Evolutionary conservation across 2,113 vertebrate species (phyloP).

Genomic region (Rattus norvegicus): GRCr8 NC_086020.1:226377001-226377500

Average conservation of each 20-base stretch:
- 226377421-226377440: too few relatives aligned
- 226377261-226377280: not conserved
- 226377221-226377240: not conserved
- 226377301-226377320: not conserved
- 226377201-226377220: not conserved
- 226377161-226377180: not conserved
- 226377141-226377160: not conserved
- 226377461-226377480: not conserved
- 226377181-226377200: not conserved
- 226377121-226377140: not conserved
- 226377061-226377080: not conserved
- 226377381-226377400: not conserved
- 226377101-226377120: not conserved
- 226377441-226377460: not conserved
- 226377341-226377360: not conserved
- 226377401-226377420: not conserved
- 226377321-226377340: not conserved
- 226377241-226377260: not conserved
- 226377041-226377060: rapidly evolving
- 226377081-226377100: rapidly evolving
- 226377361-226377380: not conserved
- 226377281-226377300: not conserved
- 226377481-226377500: too few relatives aligned
- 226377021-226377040: not conserved
- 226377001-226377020: rapidly evolving